Evolutionary conservation across 1,140 invertebrate species (phyloP).

Genomic region (Dreissena polymorpha): DNA sequence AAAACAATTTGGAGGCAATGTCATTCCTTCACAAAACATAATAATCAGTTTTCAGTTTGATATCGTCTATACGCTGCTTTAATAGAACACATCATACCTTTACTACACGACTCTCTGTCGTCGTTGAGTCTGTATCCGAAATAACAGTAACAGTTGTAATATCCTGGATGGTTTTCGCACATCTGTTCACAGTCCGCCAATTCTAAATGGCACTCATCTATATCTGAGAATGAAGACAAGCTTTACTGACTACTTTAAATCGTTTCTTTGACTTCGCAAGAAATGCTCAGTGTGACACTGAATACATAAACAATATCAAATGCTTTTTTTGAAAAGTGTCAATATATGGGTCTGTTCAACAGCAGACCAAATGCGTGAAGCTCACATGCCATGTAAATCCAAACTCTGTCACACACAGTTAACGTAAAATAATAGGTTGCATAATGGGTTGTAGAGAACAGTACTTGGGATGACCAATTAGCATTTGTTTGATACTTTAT

Average conservation of each 20-base stretch:
- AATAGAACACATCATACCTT: neutral
- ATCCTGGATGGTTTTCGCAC: slow-evolving; percentile 1
- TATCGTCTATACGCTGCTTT: too few species aligned
- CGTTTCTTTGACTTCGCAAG: neutral
- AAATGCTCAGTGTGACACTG: neutral
- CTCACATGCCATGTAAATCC: neutral
- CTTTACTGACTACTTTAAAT: neutral
- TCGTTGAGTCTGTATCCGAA: slow-evolving; percentile 27
- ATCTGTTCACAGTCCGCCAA: slow-evolving; percentile 13
- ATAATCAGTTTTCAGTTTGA: too few species aligned
- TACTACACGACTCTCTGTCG: slow-evolving; percentile 17
- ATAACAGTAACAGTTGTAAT: slow-evolving; percentile 22
- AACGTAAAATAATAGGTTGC: too few species aligned
- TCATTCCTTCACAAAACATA: too few species aligned
- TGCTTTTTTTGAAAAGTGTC: neutral
- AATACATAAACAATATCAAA: neutral
- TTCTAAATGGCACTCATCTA: slow-evolving; percentile 10
- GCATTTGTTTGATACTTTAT: slow-evolving; percentile 14
- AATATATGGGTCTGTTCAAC: neutral
- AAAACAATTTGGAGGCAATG: too few species aligned
- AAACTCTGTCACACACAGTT: neutral
- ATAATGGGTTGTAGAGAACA: too few species aligned
- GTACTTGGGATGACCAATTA: too few species aligned
- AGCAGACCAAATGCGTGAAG: too few species aligned
- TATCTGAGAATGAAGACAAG: slow-evolving; percentile 9